Conservation (phyloP, 2,113 vertebrate species). For the Gavialis gangeticus region DNA sequence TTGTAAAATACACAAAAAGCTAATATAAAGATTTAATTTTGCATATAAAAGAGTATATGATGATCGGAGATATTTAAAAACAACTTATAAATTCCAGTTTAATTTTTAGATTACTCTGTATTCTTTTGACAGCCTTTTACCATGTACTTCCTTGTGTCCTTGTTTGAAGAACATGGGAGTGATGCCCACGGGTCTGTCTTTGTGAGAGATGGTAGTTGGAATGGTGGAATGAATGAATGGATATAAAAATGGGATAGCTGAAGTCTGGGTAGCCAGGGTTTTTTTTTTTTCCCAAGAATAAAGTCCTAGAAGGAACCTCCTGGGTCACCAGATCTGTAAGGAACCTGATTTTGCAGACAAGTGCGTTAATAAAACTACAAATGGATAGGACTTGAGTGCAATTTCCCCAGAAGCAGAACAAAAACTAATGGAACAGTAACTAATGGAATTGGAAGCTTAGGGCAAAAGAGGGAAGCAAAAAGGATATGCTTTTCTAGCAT, state of each 20-base stretch:
- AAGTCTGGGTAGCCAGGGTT: background rate
- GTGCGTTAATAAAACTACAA: background rate
- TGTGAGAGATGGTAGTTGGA: too few species aligned
- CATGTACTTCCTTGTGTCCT: too few species aligned
- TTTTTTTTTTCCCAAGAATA: background rate
- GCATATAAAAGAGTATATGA: background rate
- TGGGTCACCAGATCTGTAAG: background rate
- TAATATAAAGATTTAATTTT: background rate
- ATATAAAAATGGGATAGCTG: background rate
- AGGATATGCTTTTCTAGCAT: background rate
- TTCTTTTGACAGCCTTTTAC: too few species aligned
- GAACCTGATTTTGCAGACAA: accelerated
- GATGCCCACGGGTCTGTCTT: too few species aligned
- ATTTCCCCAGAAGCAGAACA: background rate
- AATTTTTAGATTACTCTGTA: too few species aligned
- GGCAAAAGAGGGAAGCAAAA: background rate
- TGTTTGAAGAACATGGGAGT: too few species aligned
- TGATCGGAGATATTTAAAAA: too few species aligned
- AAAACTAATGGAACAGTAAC: background rate
- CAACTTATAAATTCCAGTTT: too few species aligned
- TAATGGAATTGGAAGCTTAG: background rate
- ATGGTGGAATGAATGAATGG: too few species aligned
- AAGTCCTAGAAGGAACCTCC: background rate
- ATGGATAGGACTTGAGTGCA: background rate
- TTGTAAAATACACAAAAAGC: background rate